phyloP scores from a whole-genome alignment of 2,888 invertebrate genomes.

The Cotesia congregata region DNA sequence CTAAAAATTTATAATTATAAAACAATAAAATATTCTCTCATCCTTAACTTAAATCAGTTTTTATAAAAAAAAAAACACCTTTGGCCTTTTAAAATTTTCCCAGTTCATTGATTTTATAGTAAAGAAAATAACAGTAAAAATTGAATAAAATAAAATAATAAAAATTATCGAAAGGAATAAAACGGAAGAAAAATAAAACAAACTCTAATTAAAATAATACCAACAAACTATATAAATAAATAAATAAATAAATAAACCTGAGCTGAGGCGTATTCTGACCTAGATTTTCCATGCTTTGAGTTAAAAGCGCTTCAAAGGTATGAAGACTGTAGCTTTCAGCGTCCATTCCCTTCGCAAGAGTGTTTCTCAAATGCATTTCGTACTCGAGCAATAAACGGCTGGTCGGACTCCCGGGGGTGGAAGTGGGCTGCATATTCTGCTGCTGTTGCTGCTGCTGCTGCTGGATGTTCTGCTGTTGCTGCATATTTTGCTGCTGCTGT shows the following conservation, averaged over 20 bases:
- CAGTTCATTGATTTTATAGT: slow-evolving; percentile 24
- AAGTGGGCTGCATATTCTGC: slow-evolving; percentile 55
- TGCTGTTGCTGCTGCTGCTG: slow-evolving; percentile 42
- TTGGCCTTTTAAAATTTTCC: slow-evolving; percentile 17
- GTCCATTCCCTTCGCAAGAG: slow-evolving; percentile 94
- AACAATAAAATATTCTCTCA: too few species aligned
- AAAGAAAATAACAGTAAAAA: slow-evolving; percentile 24
- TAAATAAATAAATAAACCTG: background rate
- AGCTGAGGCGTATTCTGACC: slow-evolving; percentile 73
- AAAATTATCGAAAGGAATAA: too few species aligned
- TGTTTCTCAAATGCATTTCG: slow-evolving; percentile 94
- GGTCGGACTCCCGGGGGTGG: slow-evolving; percentile 87
- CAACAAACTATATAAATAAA: background rate
- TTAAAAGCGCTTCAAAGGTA: slow-evolving; percentile 91
- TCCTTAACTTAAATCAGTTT: too few species aligned
- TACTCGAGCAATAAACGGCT: slow-evolving; percentile 89
- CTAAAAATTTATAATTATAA: too few species aligned
- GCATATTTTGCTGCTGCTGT: slow-evolving; percentile 64
- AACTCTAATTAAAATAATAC: slow-evolving; percentile 19
- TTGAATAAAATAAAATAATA: background rate
- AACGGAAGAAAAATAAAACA: background rate
- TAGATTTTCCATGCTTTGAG: slow-evolving; percentile 96
- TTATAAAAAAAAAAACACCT: slow-evolving; percentile 33
- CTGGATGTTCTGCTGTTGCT: slow-evolving; percentile 55
- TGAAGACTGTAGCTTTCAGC: slow-evolving; percentile 95